Percentiles rank a stretch among this genome's conserved stretches.
These are phyloP conservation scores for Piscicola geometra DNA, from an alignment of 2,888 invertebrate species.

Conservation along the genomic window DNA sequence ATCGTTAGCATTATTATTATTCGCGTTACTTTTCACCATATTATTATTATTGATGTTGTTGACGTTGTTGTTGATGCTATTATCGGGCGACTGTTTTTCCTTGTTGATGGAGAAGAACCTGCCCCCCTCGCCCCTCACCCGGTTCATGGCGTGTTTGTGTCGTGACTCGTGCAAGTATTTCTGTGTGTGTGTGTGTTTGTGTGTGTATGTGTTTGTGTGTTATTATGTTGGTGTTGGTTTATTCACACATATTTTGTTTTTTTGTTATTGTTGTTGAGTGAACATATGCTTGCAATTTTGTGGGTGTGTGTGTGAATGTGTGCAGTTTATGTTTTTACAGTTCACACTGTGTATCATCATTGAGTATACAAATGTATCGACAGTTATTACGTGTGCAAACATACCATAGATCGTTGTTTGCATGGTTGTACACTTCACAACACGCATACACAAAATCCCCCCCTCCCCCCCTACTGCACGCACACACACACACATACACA, in stretches of 20 bases:
- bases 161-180: slow-evolving; percentile 98
- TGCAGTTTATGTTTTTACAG: no score
- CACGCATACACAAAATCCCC: background rate
- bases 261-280: background rate
- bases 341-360: no score
- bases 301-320: background rate
- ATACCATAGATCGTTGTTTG: no score
- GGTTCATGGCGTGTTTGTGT: slow-evolving; percentile 93
- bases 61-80: background rate
- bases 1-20: no score
- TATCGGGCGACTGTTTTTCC: background rate
- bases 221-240: background rate
- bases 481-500: background rate
- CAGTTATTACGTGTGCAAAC: no score
- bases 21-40: background rate
- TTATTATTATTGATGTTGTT: slow-evolving; percentile 4
- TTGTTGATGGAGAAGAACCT: slow-evolving; percentile 63
- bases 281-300: background rate
- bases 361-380: no score
- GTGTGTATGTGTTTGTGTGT: background rate
- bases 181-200: slow-evolving; percentile 57
- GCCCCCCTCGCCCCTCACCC: slow-evolving; percentile 92
- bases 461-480: background rate
- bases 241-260: background rate
- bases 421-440: no score